Conservation (phyloP, 2,113 vertebrate genomes). For the Tapirus terrestris region DNA sequence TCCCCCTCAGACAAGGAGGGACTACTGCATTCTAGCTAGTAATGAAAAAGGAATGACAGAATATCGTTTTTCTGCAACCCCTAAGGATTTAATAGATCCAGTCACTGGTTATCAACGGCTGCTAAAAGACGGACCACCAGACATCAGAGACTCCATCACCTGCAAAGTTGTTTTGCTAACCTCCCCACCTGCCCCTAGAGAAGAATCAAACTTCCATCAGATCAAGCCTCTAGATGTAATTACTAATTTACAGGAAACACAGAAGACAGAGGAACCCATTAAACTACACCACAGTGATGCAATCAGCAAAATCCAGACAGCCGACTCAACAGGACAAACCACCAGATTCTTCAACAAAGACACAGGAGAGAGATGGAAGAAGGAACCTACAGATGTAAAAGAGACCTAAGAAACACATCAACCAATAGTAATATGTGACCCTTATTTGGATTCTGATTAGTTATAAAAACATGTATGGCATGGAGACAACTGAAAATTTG, state of each 20-base stretch:
- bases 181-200: neutral
- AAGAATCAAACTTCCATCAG: neutral
- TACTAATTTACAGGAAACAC: neutral
- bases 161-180: neutral
- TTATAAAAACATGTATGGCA: neutral
- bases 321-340: neutral
- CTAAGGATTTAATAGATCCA: neutral
- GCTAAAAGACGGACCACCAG: neutral
- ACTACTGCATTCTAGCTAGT: neutral
- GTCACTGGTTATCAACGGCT: neutral
- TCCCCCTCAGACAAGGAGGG: no score
- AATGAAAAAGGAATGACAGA: neutral
- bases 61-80: neutral
- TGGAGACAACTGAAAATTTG: neutral
- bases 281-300: neutral
- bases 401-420: neutral
- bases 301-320: neutral
- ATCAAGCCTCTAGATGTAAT: neutral
- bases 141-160: neutral
- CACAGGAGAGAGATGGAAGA: rapidly evolving
- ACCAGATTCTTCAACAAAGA: neutral
- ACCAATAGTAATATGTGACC: neutral
- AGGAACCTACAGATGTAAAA: neutral
- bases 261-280: neutral
- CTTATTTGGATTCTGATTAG: neutral